These are phyloP conservation scores for Donacobius atricapilla DNA, from an alignment of 2,113 vertebrate genomes.

Conservation along the genomic window DNA sequence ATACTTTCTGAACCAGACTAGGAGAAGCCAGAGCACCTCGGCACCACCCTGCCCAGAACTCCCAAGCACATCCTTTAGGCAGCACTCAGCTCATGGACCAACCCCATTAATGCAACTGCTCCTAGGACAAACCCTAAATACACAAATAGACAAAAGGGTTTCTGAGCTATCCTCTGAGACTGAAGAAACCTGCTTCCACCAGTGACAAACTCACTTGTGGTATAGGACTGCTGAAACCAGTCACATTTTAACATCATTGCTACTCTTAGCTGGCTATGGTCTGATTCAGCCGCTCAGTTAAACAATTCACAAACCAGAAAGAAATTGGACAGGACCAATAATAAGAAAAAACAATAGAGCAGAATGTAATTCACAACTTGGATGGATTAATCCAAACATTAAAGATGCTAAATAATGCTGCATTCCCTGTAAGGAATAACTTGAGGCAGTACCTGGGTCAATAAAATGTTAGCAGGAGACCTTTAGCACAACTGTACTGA, in stretches of 20 bases:
- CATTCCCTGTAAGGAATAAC: neutral
- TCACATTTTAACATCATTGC: neutral
- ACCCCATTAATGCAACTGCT: rapidly evolving
- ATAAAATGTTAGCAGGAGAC: neutral
- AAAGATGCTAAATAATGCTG: neutral
- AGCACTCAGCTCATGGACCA: neutral
- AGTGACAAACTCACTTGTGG: neutral
- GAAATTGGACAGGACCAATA: neutral
- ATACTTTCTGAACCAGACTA: neutral
- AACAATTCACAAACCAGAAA: neutral
- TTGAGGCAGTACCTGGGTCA: neutral
- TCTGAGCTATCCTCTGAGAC: neutral
- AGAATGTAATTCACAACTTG: neutral
- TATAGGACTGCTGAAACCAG: neutral
- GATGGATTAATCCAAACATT: neutral
- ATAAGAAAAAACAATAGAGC: neutral
- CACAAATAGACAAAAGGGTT: neutral
- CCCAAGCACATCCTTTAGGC: neutral
- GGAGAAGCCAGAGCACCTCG: neutral
- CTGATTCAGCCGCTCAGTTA: neutral
- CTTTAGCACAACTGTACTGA: neutral
- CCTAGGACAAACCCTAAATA: neutral
- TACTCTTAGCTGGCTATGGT: neutral
- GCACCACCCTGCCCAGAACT: too few species aligned
- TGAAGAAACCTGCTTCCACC: neutral